Percentiles rank a stretch among this genome's conserved stretches.
Conservation (phyloP, 1,140 invertebrate species). For the Batillaria attramentaria region DNA sequence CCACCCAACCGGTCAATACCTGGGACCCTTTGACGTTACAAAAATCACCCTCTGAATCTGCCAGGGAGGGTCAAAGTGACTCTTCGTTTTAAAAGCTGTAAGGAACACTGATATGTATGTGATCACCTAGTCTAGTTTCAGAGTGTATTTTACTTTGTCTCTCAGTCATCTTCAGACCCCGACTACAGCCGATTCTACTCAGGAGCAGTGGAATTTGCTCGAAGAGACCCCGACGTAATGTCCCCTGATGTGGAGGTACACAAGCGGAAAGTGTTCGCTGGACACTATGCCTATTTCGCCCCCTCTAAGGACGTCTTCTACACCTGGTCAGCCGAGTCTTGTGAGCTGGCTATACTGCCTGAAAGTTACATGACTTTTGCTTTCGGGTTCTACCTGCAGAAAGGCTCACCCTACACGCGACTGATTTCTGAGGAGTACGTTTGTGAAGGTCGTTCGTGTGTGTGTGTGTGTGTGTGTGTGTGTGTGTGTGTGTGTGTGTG, state of each 20-base stretch:
- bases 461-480: slow-evolving; percentile 2
- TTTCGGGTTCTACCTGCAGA: background rate
- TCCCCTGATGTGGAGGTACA: background rate
- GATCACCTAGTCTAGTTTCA: too few species aligned
- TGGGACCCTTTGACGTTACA: too few species aligned
- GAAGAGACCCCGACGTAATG: background rate
- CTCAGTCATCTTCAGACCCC: background rate
- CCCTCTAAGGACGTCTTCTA: background rate
- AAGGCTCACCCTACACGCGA: background rate
- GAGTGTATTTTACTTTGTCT: too few species aligned
- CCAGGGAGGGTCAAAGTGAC: too few species aligned
- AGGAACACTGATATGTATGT: too few species aligned
- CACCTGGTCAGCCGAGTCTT: background rate
- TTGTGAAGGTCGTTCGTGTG: background rate
- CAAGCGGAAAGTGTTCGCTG: background rate
- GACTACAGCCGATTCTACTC: background rate
- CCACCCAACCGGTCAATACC: too few species aligned
- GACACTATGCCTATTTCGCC: background rate
- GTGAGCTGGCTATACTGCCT: background rate
- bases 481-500: slow-evolving; percentile 2
- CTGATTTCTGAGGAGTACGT: background rate
- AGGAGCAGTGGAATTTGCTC: background rate
- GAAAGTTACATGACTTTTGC: background rate
- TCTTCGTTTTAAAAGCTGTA: too few species aligned
- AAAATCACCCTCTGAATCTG: too few species aligned